Evolutionary conservation across 2,113 vertebrate species (phyloP), one percentile per base, ranked within the genome.

Genomic region (Charadrius vociferus): DNA sequence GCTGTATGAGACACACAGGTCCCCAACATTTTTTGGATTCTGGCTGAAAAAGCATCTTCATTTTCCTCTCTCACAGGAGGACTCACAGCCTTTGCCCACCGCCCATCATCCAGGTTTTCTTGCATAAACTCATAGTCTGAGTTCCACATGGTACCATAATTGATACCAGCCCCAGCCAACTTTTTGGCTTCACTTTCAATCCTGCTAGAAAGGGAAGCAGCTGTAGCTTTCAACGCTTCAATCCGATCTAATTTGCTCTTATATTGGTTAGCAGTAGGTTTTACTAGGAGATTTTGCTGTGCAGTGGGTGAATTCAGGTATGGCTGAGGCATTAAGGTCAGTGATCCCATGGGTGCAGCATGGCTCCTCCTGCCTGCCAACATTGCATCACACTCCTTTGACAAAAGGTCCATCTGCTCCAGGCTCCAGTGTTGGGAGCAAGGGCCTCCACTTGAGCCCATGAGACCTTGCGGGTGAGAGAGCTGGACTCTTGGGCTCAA

Each of bases 111-210:
- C 43, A 97, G 89, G 14, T 96, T 91, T 67, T 92, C 73, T 15
- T 95, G 96, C 41, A 96, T 55, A 39, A 97, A 77, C 55, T 97
- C 96, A 71, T 63, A 74, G 37, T 98, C 98, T 21, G 97, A 27
- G 52, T 97, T 98, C 91, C 98, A 98, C 22, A 84, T 43, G n/a
- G 96, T 91, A 50, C 98, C 98, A 23, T 98, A 99, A 93, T 98
- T 99, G 94, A 99, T 97, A 34, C 98, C 98, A 71, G 98, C 97
- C 3, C 99, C 98, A 41, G 99, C 99, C 93, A 99, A 97, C 86
- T 98, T 99, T 61, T 99, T 98, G 32, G 99, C 99, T 95, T 99
- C 99, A 23, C 93, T 99, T 97, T 99, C 99, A 94, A 99, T 99
- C 43, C 99, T 99, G 81, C 97, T 99, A 62, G 99, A 99, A 70